Evolutionary conservation across 1,140 invertebrate species (phyloP).

Genomic region (Adelges cooleyi): DNA sequence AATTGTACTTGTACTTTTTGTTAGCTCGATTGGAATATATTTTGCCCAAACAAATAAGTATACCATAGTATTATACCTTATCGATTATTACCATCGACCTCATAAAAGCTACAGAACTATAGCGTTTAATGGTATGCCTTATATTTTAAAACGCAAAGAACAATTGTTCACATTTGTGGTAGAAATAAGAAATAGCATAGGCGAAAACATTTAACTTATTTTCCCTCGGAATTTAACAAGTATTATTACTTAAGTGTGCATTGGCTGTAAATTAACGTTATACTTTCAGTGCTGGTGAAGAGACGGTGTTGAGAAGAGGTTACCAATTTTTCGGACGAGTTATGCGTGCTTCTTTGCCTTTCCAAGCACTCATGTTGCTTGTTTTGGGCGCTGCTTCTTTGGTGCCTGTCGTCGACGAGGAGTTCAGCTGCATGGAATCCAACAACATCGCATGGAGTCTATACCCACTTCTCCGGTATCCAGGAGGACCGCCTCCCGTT

Average conservation of each 20-base stretch:
- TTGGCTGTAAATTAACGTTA: not conserved
- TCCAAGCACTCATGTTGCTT: constrained; percentile 78
- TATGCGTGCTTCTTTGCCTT: constrained; percentile 74
- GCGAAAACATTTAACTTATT: too few relatives aligned
- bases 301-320: constrained; percentile 55
- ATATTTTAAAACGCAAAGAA: too few relatives aligned
- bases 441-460: constrained; percentile 70
- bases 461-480: constrained; percentile 73
- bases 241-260: not conserved
- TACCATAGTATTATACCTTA: too few relatives aligned
- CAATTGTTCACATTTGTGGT: too few relatives aligned
- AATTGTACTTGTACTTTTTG: too few relatives aligned
- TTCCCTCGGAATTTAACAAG: too few relatives aligned
- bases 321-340: constrained; percentile 71
- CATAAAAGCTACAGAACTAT: too few relatives aligned
- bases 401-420: constrained; percentile 72
- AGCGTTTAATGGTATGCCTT: too few relatives aligned
- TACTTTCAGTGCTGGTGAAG: constrained; percentile 41
- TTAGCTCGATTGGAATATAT: too few relatives aligned
- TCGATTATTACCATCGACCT: too few relatives aligned
- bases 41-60: too few relatives aligned
- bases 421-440: constrained; percentile 67
- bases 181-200: too few relatives aligned
- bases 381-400: constrained; percentile 77
- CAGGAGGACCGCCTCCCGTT: constrained; percentile 77